phyloP scores from a whole-genome alignment of 2,113 vertebrate species.

The Sapajus apella region DNA sequence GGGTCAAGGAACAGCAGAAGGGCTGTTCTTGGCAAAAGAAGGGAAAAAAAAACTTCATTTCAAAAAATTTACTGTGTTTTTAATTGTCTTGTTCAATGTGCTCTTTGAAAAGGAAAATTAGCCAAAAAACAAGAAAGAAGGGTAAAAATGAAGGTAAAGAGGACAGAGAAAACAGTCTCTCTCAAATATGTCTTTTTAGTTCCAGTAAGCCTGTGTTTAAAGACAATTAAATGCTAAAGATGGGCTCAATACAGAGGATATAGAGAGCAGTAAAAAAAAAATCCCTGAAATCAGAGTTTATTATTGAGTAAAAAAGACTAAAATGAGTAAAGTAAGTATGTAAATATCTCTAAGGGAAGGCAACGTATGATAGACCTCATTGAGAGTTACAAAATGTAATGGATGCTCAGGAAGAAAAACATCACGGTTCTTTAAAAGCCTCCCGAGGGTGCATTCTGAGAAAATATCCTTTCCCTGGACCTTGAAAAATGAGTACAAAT shows the following conservation, averaged over 20 bases:
- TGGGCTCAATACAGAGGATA: background rate
- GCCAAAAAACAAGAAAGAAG: background rate
- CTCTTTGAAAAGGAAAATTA: slow-evolving; percentile 20
- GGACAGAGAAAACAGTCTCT: background rate
- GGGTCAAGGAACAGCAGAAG: background rate
- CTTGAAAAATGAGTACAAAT: background rate
- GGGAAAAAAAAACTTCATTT: background rate
- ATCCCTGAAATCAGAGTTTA: background rate
- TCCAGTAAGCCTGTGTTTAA: background rate
- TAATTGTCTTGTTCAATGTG: background rate
- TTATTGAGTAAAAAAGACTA: background rate
- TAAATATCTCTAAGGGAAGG: background rate
- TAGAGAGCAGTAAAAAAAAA: background rate
- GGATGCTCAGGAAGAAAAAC: background rate
- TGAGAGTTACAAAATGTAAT: background rate
- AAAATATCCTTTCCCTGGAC: background rate
- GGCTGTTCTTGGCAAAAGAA: background rate
- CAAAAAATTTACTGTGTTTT: background rate
- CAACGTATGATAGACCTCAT: background rate
- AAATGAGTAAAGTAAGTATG: background rate
- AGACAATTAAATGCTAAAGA: background rate
- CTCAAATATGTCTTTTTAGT: background rate
- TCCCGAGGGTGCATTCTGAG: background rate
- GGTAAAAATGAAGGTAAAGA: background rate
- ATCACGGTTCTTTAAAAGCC: background rate